phyloP scores from a whole-genome alignment of 2,113 vertebrate genomes.

The Pterocles burchelli region DNA sequence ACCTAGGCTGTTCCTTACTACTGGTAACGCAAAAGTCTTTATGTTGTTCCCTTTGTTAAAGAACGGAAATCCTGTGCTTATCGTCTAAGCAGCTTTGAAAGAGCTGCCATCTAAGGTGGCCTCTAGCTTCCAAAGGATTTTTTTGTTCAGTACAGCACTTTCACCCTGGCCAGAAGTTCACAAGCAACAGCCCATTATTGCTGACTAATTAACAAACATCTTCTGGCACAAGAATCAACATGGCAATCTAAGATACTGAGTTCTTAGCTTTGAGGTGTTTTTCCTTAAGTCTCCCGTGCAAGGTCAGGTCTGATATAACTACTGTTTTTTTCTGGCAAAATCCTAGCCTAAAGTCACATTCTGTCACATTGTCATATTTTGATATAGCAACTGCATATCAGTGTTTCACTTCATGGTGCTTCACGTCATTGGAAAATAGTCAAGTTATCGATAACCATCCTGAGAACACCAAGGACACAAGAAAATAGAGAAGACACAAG shows the following conservation, averaged over 20 bases:
- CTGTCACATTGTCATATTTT: background rate
- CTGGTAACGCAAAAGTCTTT: background rate
- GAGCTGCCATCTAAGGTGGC: background rate
- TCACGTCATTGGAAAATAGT: background rate
- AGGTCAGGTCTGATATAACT: background rate
- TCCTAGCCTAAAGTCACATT: background rate
- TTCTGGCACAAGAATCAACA: background rate
- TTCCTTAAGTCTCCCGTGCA: background rate
- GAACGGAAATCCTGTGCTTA: background rate
- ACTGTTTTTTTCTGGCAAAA: background rate
- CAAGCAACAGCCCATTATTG: background rate
- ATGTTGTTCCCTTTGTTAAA: background rate
- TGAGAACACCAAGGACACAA: background rate
- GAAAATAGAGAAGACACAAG: background rate
- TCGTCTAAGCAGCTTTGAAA: background rate
- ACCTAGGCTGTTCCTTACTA: background rate
- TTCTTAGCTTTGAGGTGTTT: background rate
- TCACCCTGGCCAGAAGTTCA: background rate
- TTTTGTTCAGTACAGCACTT: accelerated
- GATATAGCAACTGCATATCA: background rate
- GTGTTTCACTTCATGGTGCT: background rate
- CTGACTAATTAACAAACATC: background rate
- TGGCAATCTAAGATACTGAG: background rate
- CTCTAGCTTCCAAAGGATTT: background rate
- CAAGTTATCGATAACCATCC: background rate